These are phyloP conservation scores for Cataglyphis altisquamis DNA, from an alignment of 2,888 invertebrate species.

Conservation along the genomic window DNA sequence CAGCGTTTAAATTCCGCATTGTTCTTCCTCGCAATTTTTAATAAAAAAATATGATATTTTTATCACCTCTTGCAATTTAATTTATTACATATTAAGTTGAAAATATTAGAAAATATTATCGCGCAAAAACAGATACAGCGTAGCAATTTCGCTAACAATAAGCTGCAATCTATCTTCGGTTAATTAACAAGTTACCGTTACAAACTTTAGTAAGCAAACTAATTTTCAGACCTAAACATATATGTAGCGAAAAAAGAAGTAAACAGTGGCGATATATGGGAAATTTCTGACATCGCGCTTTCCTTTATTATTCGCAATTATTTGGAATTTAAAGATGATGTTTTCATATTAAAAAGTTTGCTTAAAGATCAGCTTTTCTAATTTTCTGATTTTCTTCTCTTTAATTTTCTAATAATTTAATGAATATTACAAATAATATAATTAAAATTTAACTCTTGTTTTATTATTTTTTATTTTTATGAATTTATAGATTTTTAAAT, in stretches of 20 bases:
- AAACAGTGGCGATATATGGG: not conserved
- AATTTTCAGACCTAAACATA: conserved; percentile 33
- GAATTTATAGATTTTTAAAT: not conserved
- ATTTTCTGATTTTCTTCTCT: not conserved
- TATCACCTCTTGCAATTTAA: not conserved
- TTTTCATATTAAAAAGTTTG: not conserved
- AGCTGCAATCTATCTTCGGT: conserved; percentile 4
- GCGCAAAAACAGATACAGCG: not conserved
- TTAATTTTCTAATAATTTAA: not conserved
- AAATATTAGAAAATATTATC: conserved; percentile 4
- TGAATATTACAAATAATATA: not conserved
- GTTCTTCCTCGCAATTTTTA: not conserved
- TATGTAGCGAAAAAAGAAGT: not conserved
- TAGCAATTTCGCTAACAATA: not conserved
- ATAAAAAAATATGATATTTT: not conserved
- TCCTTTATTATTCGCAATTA: not conserved
- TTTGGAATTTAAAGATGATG: not conserved
- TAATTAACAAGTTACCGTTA: conserved; percentile 30
- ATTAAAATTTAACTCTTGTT: not conserved
- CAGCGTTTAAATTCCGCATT: not conserved
- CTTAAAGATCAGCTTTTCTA: not conserved
- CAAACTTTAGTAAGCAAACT: not conserved
- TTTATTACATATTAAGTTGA: not conserved
- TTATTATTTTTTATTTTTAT: conserved; percentile 15
- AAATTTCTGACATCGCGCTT: not conserved